Conservation (phyloP, 1,140 invertebrate species). For the Mamestra configurata region DNA sequence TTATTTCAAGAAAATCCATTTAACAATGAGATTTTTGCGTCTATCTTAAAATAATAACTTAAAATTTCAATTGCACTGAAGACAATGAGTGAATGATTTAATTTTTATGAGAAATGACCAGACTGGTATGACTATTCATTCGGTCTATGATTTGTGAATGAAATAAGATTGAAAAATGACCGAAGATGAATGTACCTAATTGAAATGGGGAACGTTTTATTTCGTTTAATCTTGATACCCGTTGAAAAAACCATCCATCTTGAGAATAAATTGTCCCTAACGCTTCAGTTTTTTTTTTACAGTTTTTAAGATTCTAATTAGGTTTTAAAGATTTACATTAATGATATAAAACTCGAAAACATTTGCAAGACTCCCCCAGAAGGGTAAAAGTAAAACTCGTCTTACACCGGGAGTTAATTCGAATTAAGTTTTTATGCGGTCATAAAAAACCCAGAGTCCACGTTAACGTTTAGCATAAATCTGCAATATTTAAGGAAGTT, state of each 20-base stretch:
- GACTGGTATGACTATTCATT: background rate
- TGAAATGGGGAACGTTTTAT: background rate
- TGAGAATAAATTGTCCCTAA: background rate
- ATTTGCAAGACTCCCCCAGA: slow-evolving; percentile 23
- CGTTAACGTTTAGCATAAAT: slow-evolving; percentile 81
- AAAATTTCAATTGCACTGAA: background rate
- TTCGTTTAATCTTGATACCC: background rate
- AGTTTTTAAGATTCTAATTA: slow-evolving; percentile 43
- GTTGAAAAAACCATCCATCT: slow-evolving; percentile 16
- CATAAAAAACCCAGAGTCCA: slow-evolving; percentile 75
- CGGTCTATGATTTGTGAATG: slow-evolving; percentile 23
- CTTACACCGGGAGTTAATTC: slow-evolving; percentile 67
- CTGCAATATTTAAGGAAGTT: slow-evolving; percentile 80
- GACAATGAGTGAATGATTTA: slow-evolving; percentile 7
- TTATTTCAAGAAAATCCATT: background rate
- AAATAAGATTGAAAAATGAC: slow-evolving; percentile 14
- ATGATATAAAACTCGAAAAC: slow-evolving; percentile 22
- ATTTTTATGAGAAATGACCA: slow-evolving; percentile 18
- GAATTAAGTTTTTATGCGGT: slow-evolving; percentile 80
- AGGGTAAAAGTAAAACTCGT: slow-evolving; percentile 41
- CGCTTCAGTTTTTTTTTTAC: background rate
- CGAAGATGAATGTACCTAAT: background rate
- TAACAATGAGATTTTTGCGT: background rate
- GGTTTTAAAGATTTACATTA: slow-evolving; percentile 43
- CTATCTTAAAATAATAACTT: background rate